Base-by-base conservation (phyloP, 1,140 invertebrate species). In the Brevipalpus yothersi region DNA sequence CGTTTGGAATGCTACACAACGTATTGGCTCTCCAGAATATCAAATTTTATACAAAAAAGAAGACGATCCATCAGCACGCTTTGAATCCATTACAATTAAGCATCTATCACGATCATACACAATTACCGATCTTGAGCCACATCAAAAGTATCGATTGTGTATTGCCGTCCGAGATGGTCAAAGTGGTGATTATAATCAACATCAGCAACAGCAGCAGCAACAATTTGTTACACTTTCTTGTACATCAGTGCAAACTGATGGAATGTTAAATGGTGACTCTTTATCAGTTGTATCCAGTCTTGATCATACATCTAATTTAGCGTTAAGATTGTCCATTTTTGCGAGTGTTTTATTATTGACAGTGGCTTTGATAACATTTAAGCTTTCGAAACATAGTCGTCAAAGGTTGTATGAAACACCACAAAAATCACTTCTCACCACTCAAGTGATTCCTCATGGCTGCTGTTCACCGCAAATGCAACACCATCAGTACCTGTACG, bases 101-200 rank as follows among this genome's bases (percentile, higher is more conserved):
- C 65, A 68, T 41, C 61, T 65, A 49, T 61, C 68, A 56, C 67
- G 69, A 19, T 69, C 66, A 17, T 75, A 71, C 62, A 75, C 73
- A n/a, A 69, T 75, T 8, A 68, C 66, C 39, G 67, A 71, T 53
- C 63, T 76, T 3, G 63, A 67, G 57, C 70, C 74, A 10, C 60
- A 66, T 7, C 73, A 71, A 1, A 66, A 61, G 0, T 75, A 76
- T 60, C 68, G 72, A 61, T 69, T 76, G 57, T 76, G 75, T 63
- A 68, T 75, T 15, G 69, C 72, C 51, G 71, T 72, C 58, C 67
- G 71, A 56, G 66, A 68, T 40, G 69, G 71, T 62, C 58, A 69
- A 19, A 17, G n/a, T 51, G n/a, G 5, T 51, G 21, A 19, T 17
- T n/a, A n/a, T n/a, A n/a, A n/a, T n/a, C n/a, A n/a, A n/a, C 63